These are phyloP conservation scores for Bombylius major DNA, from an alignment of 2,888 invertebrate species.

Conservation along the genomic window DNA sequence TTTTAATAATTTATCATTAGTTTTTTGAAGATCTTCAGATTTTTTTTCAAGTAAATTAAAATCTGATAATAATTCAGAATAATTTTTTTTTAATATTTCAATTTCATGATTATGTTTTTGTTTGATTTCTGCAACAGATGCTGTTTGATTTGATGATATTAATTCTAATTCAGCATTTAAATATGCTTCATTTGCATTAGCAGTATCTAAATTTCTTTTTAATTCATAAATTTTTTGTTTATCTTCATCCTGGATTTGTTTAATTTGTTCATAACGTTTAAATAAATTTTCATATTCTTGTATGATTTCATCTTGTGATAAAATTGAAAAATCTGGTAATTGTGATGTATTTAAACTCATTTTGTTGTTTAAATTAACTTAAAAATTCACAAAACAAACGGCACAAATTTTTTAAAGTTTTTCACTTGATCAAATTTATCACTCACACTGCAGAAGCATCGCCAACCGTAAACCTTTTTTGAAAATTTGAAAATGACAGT, in stretches of 20 bases:
- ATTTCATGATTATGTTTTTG: conserved; percentile 8
- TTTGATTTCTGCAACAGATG: conserved; percentile 3
- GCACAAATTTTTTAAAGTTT: no score
- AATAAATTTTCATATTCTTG: conserved; percentile 28
- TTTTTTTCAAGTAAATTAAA: not conserved
- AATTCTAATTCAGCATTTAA: conserved; percentile 29
- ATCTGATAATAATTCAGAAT: not conserved
- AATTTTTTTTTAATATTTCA: conserved; percentile 9
- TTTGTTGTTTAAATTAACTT: not conserved
- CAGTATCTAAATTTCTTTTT: conserved; percentile 28
- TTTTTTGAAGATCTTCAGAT: conserved; percentile 1
- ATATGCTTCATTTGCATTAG: conserved; percentile 26
- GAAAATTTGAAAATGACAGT: no score
- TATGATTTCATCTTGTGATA: conserved; percentile 25
- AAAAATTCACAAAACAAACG: no score
- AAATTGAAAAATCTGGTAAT: conserved; percentile 6
- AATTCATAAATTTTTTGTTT: conserved; percentile 31
- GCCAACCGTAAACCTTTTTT: no score
- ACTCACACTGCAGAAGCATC: no score
- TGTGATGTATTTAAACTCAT: conserved; percentile 21
- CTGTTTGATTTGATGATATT: not conserved
- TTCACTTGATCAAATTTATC: no score
- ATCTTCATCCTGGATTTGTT: conserved; percentile 23
- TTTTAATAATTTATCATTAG: not conserved
- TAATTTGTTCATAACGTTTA: conserved; percentile 22